phyloP scores from a whole-genome alignment of 1,140 invertebrate species.

The Heliconius hewitsoni region DNA sequence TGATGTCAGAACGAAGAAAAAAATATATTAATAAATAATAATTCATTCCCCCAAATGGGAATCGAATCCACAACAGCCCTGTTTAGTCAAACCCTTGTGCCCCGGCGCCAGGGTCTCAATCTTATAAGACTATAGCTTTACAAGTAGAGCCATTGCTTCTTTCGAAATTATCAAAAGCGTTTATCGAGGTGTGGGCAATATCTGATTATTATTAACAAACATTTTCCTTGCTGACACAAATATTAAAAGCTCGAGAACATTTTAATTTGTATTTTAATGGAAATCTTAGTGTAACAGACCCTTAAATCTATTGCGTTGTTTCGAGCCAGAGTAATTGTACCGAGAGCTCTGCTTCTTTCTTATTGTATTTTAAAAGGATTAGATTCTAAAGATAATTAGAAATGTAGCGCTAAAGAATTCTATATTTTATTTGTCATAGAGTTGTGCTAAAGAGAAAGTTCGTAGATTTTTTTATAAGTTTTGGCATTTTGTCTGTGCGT shows the following conservation, averaged over 20 bases:
- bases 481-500: no score
- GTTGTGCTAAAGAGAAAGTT: background rate
- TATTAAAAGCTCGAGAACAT: background rate
- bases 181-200: background rate
- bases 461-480: no score
- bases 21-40: no score
- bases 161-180: background rate
- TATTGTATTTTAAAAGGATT: background rate
- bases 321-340: background rate
- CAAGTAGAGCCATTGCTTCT: background rate
- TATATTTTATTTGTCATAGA: background rate
- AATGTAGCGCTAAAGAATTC: background rate
- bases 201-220: background rate
- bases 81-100: no score
- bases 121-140: no score
- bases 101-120: no score
- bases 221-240: background rate
- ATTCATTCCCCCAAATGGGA: no score
- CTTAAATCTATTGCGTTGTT: slow-evolving; percentile 1
- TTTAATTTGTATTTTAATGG: slow-evolving; percentile 1
- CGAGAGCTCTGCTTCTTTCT: background rate
- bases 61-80: no score
- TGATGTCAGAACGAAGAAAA: no score
- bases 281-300: background rate
- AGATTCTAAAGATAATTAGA: background rate